phyloP scores from a whole-genome alignment of 2,888 invertebrate species.

The Limenitis arthemis region DNA sequence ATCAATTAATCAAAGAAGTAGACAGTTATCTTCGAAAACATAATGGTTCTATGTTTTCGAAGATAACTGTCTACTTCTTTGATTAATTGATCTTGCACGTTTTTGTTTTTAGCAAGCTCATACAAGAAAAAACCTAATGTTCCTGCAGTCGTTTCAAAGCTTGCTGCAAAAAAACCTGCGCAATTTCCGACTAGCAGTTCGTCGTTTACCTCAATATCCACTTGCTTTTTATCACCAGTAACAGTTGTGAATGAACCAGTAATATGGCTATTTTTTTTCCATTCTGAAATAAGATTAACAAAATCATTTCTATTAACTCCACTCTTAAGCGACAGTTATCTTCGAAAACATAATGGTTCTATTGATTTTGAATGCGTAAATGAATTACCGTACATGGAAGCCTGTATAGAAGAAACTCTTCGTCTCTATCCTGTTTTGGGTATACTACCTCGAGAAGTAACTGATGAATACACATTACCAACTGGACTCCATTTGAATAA shows the following conservation, averaged over 20 bases:
- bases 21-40: too few species aligned
- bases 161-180: conserved; percentile 55
- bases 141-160: conserved; percentile 41
- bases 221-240: conserved; percentile 25
- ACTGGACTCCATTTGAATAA: conserved; percentile 36
- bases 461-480: conserved; percentile 40
- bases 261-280: conserved; percentile 33
- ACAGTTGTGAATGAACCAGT: conserved; percentile 38
- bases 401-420: conserved; percentile 40
- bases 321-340: conserved; percentile 27
- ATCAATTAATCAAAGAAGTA: too few species aligned
- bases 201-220: conserved; percentile 39
- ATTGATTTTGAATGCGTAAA: conserved; percentile 37
- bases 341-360: conserved; percentile 26
- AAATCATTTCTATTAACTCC: conserved; percentile 39
- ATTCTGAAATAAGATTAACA: conserved; percentile 36
- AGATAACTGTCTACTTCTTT: conserved; percentile 38
- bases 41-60: too few species aligned
- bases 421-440: conserved; percentile 39
- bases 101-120: conserved; percentile 37
- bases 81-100: conserved; percentile 28
- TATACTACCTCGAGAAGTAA: conserved; percentile 33
- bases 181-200: conserved; percentile 66
- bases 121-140: conserved; percentile 34
- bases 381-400: conserved; percentile 39